Base-by-base conservation (phyloP, 2,797 vertebrate genomes). In the Coendou prehensilis region DNA sequence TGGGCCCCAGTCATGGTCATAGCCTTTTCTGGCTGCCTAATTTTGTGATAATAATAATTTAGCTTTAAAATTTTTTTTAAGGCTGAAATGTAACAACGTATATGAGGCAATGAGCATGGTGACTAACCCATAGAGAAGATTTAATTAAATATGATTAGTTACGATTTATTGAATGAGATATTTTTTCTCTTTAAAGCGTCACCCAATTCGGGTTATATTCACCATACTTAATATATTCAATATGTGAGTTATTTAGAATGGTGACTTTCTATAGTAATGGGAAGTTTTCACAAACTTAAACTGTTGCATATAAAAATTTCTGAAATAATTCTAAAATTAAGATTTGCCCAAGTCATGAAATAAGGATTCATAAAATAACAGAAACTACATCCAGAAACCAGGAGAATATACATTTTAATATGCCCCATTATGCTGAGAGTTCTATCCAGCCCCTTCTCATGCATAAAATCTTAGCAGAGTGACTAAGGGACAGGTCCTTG, bases 301-400 rank as follows among this genome's bases (percentile, higher is more conserved):
- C 47, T 54, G 11, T 2, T 89, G 9, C 45, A 2, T 45, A 22
- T 54, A 37, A 20, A 92, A 41, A 10, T 59, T 84, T 54, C 30
- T 83, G 14, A 69, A 88, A n/a, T 23, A 33, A 41, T 33, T 87
- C 76, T 95, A 81, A 23, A 57, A 54, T 92, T 63, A 41, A 87
- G 20, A 22, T 23, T 76, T 26, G 81, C 54, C 64, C 47, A 96
- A 45, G 37, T 69, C 84, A 95, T 90, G 71, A 63, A 41, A 33
- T 45, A 91, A 63, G 45, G 69, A 11, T 71, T 79, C 6, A 37
- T 11, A 76, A 11, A 23, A 5, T 64, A 54, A 52, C 30, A 76
- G 45, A 96, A 92, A 54, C 84, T 56, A 2, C 37, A 69, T 85
- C 45, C 17, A 28, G 33, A 59, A 92, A 20, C 28, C 11, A 89